phyloP scores from a whole-genome alignment of 2,888 invertebrate genomes.

The Chirona hameri region DNA sequence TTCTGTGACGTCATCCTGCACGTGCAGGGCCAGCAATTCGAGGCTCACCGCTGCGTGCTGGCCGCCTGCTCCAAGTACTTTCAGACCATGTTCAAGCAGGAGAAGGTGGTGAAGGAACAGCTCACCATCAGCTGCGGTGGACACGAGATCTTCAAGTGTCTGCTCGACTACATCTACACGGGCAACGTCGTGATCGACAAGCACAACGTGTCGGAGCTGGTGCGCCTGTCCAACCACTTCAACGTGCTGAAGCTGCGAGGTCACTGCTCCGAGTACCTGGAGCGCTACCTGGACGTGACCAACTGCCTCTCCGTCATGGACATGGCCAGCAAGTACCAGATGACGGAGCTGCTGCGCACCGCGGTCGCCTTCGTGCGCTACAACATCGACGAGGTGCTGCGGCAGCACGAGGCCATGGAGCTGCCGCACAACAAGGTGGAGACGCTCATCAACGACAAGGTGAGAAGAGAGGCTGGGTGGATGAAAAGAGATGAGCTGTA shows the following conservation, averaged over 20 bases:
- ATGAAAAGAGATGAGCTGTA: no score
- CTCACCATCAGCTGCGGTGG: constrained; percentile 57
- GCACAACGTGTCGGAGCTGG: constrained; percentile 58
- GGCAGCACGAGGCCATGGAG: constrained; percentile 55
- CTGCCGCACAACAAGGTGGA: constrained; percentile 52
- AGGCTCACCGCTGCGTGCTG: constrained; percentile 53
- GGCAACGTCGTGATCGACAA: constrained; percentile 59
- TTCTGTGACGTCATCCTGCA: constrained; percentile 51
- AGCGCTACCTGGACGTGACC: constrained; percentile 57
- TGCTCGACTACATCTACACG: constrained; percentile 64
- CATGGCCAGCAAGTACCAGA: constrained; percentile 58
- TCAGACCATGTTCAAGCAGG: constrained; percentile 56
- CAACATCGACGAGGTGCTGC: constrained; percentile 54
- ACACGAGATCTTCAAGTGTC: constrained; percentile 53
- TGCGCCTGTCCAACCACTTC: constrained; percentile 61
- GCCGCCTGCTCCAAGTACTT: constrained; percentile 63
- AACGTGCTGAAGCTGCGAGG: constrained; percentile 58
- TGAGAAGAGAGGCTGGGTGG: constrained; percentile 41
- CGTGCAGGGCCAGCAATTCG: constrained; percentile 48
- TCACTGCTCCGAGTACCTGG: constrained; percentile 62
- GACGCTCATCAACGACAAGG: constrained; percentile 55
- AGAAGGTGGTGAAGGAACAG: constrained; percentile 53
- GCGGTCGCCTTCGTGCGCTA: constrained; percentile 55
- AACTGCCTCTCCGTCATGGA: constrained; percentile 62
- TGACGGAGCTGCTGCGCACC: constrained; percentile 56